Evolutionary conservation across 2,113 vertebrate genomes (phyloP).

Genomic region (Halcyon malimbica): DNA sequence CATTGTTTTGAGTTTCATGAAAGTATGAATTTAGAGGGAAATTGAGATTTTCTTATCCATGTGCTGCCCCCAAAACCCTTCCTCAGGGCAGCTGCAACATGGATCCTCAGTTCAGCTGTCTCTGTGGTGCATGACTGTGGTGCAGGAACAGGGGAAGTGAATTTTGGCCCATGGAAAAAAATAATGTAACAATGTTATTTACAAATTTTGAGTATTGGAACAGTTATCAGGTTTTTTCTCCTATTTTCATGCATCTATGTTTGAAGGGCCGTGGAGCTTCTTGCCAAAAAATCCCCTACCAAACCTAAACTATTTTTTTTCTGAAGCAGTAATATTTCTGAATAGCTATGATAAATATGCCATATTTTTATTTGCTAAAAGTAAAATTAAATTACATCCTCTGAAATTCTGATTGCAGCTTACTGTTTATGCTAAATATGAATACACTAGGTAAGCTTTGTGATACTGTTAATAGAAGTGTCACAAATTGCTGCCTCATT

Average conservation of each 20-base stretch:
- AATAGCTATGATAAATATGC: neutral
- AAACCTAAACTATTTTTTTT: neutral
- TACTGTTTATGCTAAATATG: neutral
- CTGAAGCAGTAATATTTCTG: neutral
- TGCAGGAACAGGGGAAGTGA: neutral
- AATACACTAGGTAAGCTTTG: neutral
- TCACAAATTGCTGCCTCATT: neutral
- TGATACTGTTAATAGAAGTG: neutral
- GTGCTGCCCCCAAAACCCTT: neutral
- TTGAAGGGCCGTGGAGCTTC: neutral
- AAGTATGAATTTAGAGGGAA: neutral
- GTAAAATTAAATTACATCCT: neutral
- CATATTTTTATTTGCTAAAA: neutral
- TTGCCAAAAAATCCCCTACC: neutral
- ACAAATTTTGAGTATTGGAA: neutral
- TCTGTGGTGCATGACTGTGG: neutral
- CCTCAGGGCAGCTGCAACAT: neutral
- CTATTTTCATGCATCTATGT: neutral
- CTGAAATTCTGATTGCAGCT: neutral
- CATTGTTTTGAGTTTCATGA: neutral
- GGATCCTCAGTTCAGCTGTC: neutral
- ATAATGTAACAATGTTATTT: neutral
- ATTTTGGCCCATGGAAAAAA: neutral
- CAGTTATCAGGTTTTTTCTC: neutral
- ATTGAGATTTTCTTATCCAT: neutral